Evolutionary conservation across 2,888 invertebrate genomes (phyloP).

Genomic region (Coronaproctus castanopsis): DNA sequence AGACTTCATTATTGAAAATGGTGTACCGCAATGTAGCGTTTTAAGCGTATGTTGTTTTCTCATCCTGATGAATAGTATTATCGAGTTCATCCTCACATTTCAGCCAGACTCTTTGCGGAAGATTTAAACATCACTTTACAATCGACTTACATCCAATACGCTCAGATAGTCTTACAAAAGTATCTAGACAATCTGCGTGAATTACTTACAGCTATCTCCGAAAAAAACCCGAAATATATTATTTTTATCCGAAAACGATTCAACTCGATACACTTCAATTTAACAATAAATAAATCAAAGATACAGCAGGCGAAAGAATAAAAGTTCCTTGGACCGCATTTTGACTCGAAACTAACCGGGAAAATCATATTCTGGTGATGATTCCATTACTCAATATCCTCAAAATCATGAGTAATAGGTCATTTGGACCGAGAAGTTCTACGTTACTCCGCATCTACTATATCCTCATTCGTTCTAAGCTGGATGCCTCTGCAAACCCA

Average conservation of each 20-base stretch:
- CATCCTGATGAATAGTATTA: too few relatives aligned
- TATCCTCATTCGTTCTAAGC: neutral
- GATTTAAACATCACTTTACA: neutral
- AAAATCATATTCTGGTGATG: neutral
- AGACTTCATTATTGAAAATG: too few relatives aligned
- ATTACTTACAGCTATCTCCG: too few relatives aligned
- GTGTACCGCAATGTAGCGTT: too few relatives aligned
- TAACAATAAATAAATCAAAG: neutral
- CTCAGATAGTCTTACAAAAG: neutral
- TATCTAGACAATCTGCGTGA: neutral
- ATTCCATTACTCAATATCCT: neutral
- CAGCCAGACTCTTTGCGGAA: neutral
- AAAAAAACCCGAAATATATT: too few relatives aligned
- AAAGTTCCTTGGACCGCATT: neutral
- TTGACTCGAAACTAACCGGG: neutral
- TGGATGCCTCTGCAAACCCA: neutral
- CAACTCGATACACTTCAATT: neutral
- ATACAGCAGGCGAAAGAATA: neutral
- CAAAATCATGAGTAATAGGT: neutral
- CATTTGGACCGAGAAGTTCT: neutral
- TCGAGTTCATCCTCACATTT: too few relatives aligned
- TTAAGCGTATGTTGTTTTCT: too few relatives aligned
- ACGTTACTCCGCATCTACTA: neutral
- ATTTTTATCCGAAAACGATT: neutral
- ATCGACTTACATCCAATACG: neutral